These are phyloP conservation scores for Musca domestica DNA, from an alignment of 1,140 invertebrate species.

Conservation along the genomic window DNA sequence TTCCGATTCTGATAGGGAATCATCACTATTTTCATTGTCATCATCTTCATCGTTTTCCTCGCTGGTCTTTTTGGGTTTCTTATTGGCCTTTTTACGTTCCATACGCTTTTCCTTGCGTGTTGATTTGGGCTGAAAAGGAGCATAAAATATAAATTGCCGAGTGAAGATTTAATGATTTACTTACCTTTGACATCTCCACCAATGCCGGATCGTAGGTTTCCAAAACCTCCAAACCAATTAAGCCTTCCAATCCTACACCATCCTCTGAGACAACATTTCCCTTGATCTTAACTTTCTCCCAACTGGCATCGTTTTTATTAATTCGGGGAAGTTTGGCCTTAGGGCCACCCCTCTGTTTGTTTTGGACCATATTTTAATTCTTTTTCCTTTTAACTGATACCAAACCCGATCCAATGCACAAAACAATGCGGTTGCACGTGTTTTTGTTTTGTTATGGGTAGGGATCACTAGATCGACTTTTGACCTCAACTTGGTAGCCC, in stretches of 20 bases:
- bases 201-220: slow-evolving; percentile 44
- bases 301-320: slow-evolving; percentile 25
- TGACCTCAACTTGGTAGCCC: too few relatives aligned
- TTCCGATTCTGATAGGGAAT: not conserved
- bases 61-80: slow-evolving; percentile 26
- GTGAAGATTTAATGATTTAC: not conserved
- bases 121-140: slow-evolving; percentile 7
- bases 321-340: not conserved
- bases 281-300: slow-evolving; percentile 51
- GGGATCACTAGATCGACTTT: too few relatives aligned
- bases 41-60: slow-evolving; percentile 14
- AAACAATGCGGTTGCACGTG: slow-evolving; percentile 6
- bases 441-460: slow-evolving; percentile 15
- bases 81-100: slow-evolving; percentile 26
- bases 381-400: too few relatives aligned
- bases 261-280: slow-evolving; percentile 50
- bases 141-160: not conserved
- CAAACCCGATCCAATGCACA: not conserved
- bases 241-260: slow-evolving; percentile 42
- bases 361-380: not conserved
- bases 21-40: slow-evolving; percentile 24
- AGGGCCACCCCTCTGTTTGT: slow-evolving; percentile 9
- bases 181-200: slow-evolving; percentile 30
- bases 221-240: slow-evolving; percentile 50
- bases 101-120: slow-evolving; percentile 16